Evolutionary conservation across 2,888 invertebrate genomes (phyloP), one percentile per base, ranked within the genome.

Genomic region (Heteropelma amictum): DNA sequence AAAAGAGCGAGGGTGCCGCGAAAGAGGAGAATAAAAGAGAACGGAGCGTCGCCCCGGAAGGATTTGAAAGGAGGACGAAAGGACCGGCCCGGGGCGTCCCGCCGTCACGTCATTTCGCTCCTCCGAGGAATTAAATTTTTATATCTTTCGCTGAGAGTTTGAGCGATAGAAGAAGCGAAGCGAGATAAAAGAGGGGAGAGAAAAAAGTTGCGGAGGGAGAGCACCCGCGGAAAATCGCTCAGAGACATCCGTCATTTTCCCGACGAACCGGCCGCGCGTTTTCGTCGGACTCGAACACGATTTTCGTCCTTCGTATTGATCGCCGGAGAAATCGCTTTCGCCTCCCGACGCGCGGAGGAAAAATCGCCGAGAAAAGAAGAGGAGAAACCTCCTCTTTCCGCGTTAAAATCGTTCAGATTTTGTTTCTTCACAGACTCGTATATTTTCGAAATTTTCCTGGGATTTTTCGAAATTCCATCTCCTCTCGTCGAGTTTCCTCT

Each of bases 221-320:
- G 35, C 8, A 10, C 28, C 28, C 2, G 45, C 14, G 53, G 64
- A 94, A 53, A 89, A 87, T 40, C 94, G 86, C 83, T 93, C 93
- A 0, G 92, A 92, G 23, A 91, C 90, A 65, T 90, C 87, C 54
- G 93, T 89, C 89, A 95, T 93, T 61, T 93, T 90, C 3, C 90
- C 89, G 47, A 95, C 94, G 95, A 95, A 95, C 64, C 90, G 86
- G 73, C 96, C 92, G 2, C n/a, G n/a, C n/a, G n/a, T n/a, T n/a
- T n/a, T n/a, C n/a, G n/a, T n/a, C n/a, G n/a, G n/a, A n/a, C n/a
- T n/a, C n/a, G n/a, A n/a, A n/a, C n/a, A n/a, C n/a, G n/a, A n/a
- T n/a, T n/a, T n/a, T n/a, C n/a, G n/a, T n/a, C n/a, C n/a, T n/a
- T n/a, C n/a, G n/a, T n/a, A n/a, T n/a, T n/a, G n/a, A n/a, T n/a